Evolutionary conservation across 2,797 vertebrate genomes (phyloP).

Genomic region (Pantherophis alleghaniensis): DNA sequence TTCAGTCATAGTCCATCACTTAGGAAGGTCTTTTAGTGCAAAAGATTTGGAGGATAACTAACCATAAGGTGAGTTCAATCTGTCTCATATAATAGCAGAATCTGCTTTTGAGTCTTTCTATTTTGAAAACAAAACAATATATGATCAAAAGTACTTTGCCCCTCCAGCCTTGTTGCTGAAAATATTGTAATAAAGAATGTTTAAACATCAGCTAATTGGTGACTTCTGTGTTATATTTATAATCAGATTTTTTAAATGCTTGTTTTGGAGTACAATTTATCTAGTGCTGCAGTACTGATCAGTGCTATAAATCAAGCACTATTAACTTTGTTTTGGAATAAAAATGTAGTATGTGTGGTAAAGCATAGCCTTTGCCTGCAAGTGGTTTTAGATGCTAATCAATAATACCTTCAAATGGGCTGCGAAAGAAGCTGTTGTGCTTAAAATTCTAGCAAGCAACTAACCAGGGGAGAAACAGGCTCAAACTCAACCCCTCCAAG

Average conservation of each 20-base stretch:
- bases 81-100: background rate
- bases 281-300: background rate
- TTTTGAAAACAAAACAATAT: background rate
- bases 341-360: background rate
- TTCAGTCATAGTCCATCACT: constrained; percentile 13
- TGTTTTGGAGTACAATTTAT: background rate
- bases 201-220: constrained; percentile 3
- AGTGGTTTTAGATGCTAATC: background rate
- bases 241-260: background rate
- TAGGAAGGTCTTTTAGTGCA: constrained; percentile 11
- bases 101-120: constrained; percentile 15
- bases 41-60: constrained; percentile 32
- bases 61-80: constrained; percentile 27
- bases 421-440: background rate
- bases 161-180: constrained; percentile 30
- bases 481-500: too few species aligned
- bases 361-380: background rate
- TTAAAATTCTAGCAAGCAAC: background rate
- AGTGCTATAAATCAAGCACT: background rate
- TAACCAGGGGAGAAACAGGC: background rate
- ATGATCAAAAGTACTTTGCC: constrained; percentile 2
- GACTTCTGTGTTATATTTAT: background rate
- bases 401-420: background rate
- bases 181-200: background rate
- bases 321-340: background rate